phyloP scores from a whole-genome alignment of 2,797 vertebrate genomes.

The Xenops minutus region DNA sequence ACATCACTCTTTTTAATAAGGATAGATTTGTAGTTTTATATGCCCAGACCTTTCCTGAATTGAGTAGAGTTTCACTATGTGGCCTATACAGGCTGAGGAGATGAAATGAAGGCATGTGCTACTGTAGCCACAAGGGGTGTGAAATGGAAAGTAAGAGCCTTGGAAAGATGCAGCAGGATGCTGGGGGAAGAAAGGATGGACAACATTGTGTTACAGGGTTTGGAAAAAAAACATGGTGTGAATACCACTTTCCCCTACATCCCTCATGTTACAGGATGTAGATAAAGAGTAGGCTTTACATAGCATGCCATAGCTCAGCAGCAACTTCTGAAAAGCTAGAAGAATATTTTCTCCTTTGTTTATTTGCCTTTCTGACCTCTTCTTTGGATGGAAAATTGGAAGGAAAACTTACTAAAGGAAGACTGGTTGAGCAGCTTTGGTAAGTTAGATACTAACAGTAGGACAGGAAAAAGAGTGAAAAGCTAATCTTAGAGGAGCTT shows the following conservation, averaged over 20 bases:
- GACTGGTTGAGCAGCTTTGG: not conserved
- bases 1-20: not conserved
- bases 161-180: not conserved
- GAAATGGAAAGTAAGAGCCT: not conserved
- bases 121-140: not conserved
- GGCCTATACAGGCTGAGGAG: not conserved
- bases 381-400: not conserved
- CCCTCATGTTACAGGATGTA: not conserved
- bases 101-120: rapidly evolving
- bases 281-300: not conserved
- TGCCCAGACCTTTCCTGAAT: not conserved
- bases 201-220: rapidly evolving
- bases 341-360: not conserved
- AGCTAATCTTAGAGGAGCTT: not conserved
- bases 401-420: not conserved
- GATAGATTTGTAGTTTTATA: not conserved
- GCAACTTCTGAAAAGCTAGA: not conserved
- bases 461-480: not conserved
- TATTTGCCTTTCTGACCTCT: not conserved
- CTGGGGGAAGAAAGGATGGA: not conserved
- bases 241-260: not conserved
- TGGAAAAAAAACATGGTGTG: not conserved
- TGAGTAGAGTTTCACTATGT: not conserved
- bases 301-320: not conserved
- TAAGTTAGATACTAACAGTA: not conserved